These are phyloP conservation scores for Furcula furcula DNA, from an alignment of 2,888 invertebrate species.

Conservation along the genomic window DNA sequence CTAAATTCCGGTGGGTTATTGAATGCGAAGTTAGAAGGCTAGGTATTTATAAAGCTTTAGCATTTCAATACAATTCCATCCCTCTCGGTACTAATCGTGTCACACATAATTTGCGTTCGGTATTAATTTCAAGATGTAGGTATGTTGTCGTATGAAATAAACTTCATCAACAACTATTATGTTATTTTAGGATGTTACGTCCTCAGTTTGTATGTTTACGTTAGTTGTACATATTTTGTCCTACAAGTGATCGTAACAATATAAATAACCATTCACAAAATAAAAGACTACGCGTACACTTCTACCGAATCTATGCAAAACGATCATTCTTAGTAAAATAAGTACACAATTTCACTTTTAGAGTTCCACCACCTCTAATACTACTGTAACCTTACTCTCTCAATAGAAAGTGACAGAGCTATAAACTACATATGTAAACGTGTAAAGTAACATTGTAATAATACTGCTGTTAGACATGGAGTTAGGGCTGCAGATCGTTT, in stretches of 20 bases:
- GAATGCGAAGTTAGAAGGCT: background rate
- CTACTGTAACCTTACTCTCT: no score
- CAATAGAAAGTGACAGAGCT: no score
- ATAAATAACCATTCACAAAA: no score
- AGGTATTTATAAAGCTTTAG: background rate
- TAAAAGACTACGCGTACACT: no score
- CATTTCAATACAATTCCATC: background rate
- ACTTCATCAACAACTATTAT: constrained; percentile 1
- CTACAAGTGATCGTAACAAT: constrained; percentile 7
- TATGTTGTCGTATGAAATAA: background rate
- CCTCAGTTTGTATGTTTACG: constrained; percentile 22
- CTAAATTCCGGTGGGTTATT: background rate
- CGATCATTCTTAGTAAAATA: no score
- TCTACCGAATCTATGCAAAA: no score
- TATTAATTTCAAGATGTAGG: background rate
- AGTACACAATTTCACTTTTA: no score
- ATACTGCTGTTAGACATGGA: no score
- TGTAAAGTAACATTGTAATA: no score
- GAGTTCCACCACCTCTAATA: no score
- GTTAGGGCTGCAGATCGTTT: no score
- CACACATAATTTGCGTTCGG: background rate
- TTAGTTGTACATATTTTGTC: constrained; percentile 12
- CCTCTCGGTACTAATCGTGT: background rate
- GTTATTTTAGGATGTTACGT: constrained; percentile 13
- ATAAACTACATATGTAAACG: no score